A percentile compares a stretch with the other conserved stretches of the same genome.
These are phyloP conservation scores for Daubentonia madagascariensis DNA, from an alignment of 2,113 vertebrate genomes.

Conservation along the genomic window DNA sequence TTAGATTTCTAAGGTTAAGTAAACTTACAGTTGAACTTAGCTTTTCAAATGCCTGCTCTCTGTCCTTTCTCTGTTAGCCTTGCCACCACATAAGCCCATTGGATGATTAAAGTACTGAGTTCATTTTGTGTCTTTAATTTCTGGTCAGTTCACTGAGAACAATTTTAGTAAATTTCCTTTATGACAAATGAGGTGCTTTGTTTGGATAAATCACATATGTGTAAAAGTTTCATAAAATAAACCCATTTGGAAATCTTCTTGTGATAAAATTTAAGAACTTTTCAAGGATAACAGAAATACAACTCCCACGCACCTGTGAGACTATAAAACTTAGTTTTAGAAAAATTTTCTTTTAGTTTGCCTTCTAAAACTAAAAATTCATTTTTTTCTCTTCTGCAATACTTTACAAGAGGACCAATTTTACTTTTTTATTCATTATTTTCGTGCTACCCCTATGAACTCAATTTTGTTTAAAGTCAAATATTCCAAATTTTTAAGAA, in stretches of 20 bases:
- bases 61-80: not conserved
- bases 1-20: not conserved
- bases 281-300: not conserved
- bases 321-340: not conserved
- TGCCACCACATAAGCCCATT: not conserved
- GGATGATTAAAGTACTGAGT: not conserved
- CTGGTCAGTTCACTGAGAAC: not conserved
- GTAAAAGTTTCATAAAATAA: not conserved
- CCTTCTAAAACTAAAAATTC: not conserved
- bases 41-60: not conserved
- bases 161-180: slow-evolving; percentile 15
- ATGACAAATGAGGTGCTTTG: not conserved
- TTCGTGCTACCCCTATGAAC: not conserved
- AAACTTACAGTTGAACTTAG: accelerated
- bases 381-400: not conserved
- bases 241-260: not conserved
- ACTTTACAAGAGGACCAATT: not conserved
- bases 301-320: not conserved
- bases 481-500: not conserved
- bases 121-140: slow-evolving; percentile 39
- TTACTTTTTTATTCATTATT: slow-evolving; percentile 5
- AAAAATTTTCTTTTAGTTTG: not conserved
- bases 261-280: not conserved
- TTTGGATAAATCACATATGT: not conserved
- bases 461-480: slow-evolving; percentile 13